Evolutionary conservation across 2,113 vertebrate species (phyloP).

Genomic region (Sinocyclocheilus maitianheensis): DNA sequence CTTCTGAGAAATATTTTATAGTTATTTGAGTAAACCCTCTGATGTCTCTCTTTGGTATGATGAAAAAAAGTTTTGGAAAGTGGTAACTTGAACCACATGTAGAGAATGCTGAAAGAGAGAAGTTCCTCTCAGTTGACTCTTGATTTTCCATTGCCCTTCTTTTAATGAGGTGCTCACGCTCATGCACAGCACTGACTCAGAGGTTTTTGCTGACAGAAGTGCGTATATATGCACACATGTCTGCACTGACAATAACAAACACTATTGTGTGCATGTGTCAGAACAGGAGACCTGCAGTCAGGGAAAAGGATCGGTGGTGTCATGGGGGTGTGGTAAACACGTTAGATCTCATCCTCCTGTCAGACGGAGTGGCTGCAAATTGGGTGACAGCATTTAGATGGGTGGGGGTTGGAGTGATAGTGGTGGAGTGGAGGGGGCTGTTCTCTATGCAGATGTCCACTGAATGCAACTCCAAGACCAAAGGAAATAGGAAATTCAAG

Average conservation of each 20-base stretch:
- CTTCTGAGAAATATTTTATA: constrained; percentile 35
- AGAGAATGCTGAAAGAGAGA: constrained; percentile 23
- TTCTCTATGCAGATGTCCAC: constrained; percentile 81
- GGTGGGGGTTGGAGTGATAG: constrained; percentile 67
- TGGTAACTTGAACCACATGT: constrained; percentile 42
- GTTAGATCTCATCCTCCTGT: constrained; percentile 66
- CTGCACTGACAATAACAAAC: constrained; percentile 27
- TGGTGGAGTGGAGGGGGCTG: constrained; percentile 84
- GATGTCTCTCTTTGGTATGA: background rate
- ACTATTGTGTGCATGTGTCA: constrained; percentile 6
- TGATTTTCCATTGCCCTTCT: constrained; percentile 27
- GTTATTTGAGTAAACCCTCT: constrained; percentile 30
- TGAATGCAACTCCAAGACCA: constrained; percentile 68
- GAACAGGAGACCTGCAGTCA: background rate
- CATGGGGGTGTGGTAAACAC: constrained; percentile 67
- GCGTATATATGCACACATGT: background rate
- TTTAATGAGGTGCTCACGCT: constrained; percentile 33
- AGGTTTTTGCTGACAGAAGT: background rate
- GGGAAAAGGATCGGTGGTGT: constrained; percentile 43
- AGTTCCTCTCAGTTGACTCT: constrained; percentile 38
- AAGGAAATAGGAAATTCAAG: constrained; percentile 54
- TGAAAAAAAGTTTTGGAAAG: constrained; percentile 11
- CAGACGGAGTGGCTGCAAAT: constrained; percentile 66
- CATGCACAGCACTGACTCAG: background rate
- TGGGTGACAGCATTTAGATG: constrained; percentile 61